Base-by-base conservation (phyloP, 2,888 invertebrate species). In the Argyra leucocephala region DNA sequence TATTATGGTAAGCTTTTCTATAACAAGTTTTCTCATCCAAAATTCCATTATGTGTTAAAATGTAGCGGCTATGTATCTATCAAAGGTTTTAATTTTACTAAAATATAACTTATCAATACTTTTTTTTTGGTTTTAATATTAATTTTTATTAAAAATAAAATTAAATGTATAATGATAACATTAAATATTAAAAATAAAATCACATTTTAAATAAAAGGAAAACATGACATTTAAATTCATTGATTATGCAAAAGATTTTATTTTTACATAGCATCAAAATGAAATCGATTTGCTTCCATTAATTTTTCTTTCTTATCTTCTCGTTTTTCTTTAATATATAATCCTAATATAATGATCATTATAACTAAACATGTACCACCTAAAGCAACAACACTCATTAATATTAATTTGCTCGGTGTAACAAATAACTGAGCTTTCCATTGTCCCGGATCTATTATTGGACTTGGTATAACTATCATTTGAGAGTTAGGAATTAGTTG, bases 401-500 rank as follows among this genome's bases (percentile, higher is more conserved):
- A 80, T 75, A 96, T 94, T 65, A 95, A 83, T 80, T 93, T 92
- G 77, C 95, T 95, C 0, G 96, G 96, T 0, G 96, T 96, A 0
- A 97, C 92, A 82, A 96, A 97, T 21, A 97, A 81, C 74, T 94
- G 93, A 22, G 90, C 92, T 72, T 87, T 88, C 97, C 97, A 97
- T 70, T 85, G 85, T 3, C 83, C 83, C 0, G 95, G 89, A 65
- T 90, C 84, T 68, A 84, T 82, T 1, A 87, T 84, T 7, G 93
- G 94, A 74, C 87, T 86, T 2, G 98, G 98, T 67, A 97, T 91
- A 1, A 99, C 91, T 48, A 97, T 91, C 79, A 99, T 90, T 80
- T 99, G 97, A 0, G 97, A 96, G 76, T 99, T 98, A 0, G 98
- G 98, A 75, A 99, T 97, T 64, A 96, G 88, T 78, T 94, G 94